A percentile compares a stretch with the other conserved stretches of the same genome.
These are phyloP conservation scores for Chloroceryle inda DNA, from an alignment of 2,797 vertebrate species.

Conservation along the genomic window DNA sequence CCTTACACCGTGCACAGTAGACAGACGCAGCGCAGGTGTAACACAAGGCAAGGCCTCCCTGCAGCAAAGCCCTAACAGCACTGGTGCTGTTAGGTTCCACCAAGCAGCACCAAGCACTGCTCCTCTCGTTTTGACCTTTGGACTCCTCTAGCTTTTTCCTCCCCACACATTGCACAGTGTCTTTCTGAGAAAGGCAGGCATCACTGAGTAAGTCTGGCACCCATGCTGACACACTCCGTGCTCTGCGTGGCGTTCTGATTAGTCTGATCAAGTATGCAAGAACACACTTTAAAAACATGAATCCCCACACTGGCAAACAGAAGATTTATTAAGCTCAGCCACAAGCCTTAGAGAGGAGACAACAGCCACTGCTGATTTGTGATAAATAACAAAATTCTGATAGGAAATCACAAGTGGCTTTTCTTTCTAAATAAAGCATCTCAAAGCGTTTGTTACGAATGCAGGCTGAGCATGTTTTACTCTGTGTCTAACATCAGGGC, in stretches of 20 bases:
- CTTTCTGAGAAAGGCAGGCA: conserved; percentile 51
- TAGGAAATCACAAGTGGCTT: conserved; percentile 81
- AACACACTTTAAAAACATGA: conserved; percentile 75
- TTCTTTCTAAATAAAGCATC: conserved; percentile 81
- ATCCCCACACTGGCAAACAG: conserved; percentile 66
- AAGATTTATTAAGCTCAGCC: conserved; percentile 74
- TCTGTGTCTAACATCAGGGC: conserved; percentile 74
- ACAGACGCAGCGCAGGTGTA: conserved; percentile 41
- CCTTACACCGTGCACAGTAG: neutral
- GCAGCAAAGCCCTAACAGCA: conserved; percentile 54
- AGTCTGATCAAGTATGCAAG: conserved; percentile 78
- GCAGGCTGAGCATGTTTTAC: conserved; percentile 76
- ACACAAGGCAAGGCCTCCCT: conserved; percentile 53
- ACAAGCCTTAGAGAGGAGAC: conserved; percentile 70
- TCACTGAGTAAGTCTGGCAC: conserved; percentile 64
- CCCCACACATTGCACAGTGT: neutral
- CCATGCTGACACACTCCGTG: conserved; percentile 37
- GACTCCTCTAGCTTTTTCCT: neutral
- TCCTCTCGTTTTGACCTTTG: conserved; percentile 54
- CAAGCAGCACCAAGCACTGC: neutral
- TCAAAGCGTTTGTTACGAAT: conserved; percentile 80
- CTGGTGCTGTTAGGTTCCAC: neutral
- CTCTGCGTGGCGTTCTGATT: conserved; percentile 66
- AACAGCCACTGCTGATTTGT: conserved; percentile 75
- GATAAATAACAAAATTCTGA: conserved; percentile 82